Evolutionary conservation across 1,140 invertebrate species (phyloP), one percentile per base, ranked within the genome.

Genomic region (Drosophila ananassae): DNA sequence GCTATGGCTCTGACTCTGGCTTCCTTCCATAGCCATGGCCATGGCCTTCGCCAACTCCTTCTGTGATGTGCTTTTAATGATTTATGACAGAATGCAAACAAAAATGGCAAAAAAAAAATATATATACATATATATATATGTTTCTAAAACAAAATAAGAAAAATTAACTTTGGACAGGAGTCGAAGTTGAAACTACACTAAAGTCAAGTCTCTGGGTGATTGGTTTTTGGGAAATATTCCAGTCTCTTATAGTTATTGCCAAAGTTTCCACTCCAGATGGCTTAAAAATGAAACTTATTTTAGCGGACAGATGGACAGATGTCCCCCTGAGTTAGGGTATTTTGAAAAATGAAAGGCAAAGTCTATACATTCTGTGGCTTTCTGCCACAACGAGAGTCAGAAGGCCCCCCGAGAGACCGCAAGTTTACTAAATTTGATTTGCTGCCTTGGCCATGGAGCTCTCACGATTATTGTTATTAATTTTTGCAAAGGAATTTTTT

Each of bases 381-480:
- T 71, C 13, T n/a, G n/a, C n/a, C n/a, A n/a, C n/a, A n/a, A n/a
- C n/a, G n/a, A n/a, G n/a, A n/a, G n/a, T n/a, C n/a, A n/a, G n/a
- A n/a, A n/a, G n/a, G n/a, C n/a, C n/a, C 61, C 51, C 61, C 32
- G 5, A 1, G 73, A 55, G 67, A 67, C 73, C 73, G 53, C 78
- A 72, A 61, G 37, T 75, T 55, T 72, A 73, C 63, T 66, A 61
- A 59, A 62, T 79, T 71, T 82, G 66, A 82, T 78, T 82, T 77
- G 51, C 56, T 72, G 77, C 66, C 52, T 53, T 34, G 22, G 51
- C 58, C 7, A 1, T 6, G 3, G 21, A 21, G 37, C 32, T 30
- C 67, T 81, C 52, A 69, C 67, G 67, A 82, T 79, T 72, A 74
- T 83, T 82, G 64, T 82, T 82, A 82, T 82, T 82, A 82, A 78